A percentile compares a stretch with the other conserved stretches of the same genome.
phyloP scores from a whole-genome alignment of 2,888 invertebrate species.

The Congeria kusceri region DNA sequence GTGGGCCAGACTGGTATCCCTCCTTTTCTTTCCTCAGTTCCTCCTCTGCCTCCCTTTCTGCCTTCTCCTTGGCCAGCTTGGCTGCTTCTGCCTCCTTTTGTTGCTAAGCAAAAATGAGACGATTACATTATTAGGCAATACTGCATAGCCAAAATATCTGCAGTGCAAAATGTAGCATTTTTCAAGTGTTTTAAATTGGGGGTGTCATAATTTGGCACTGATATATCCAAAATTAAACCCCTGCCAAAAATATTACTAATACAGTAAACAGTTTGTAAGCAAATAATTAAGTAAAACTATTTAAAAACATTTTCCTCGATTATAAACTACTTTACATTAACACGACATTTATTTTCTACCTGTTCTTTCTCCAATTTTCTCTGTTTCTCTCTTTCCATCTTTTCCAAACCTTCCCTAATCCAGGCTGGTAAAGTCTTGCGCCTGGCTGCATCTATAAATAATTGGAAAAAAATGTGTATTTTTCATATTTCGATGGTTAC shows the following conservation, averaged over 20 bases:
- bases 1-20: slow-evolving; percentile 81
- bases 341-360: slow-evolving; percentile 85
- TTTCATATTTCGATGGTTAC: too few relatives aligned
- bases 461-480: not conserved
- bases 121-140: too few relatives aligned
- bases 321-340: not conserved
- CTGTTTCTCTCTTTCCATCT: slow-evolving; percentile 91
- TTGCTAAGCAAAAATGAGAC: too few relatives aligned
- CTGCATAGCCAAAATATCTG: too few relatives aligned
- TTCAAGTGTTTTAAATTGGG: too few relatives aligned
- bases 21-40: slow-evolving; percentile 83
- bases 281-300: too few relatives aligned
- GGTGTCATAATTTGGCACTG: too few relatives aligned
- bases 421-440: slow-evolving; percentile 97
- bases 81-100: slow-evolving; percentile 83
- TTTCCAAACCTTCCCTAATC: slow-evolving; percentile 98
- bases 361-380: slow-evolving; percentile 90
- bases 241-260: too few relatives aligned
- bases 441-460: slow-evolving; percentile 82
- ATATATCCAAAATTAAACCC: too few relatives aligned
- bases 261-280: too few relatives aligned
- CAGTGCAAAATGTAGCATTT: too few relatives aligned
- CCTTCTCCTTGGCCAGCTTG: slow-evolving; percentile 89
- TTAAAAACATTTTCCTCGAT: not conserved
- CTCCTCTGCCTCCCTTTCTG: slow-evolving; percentile 81